Conservation (phyloP, 2,113 vertebrate species). For the Miniopterus natalensis region DNA sequence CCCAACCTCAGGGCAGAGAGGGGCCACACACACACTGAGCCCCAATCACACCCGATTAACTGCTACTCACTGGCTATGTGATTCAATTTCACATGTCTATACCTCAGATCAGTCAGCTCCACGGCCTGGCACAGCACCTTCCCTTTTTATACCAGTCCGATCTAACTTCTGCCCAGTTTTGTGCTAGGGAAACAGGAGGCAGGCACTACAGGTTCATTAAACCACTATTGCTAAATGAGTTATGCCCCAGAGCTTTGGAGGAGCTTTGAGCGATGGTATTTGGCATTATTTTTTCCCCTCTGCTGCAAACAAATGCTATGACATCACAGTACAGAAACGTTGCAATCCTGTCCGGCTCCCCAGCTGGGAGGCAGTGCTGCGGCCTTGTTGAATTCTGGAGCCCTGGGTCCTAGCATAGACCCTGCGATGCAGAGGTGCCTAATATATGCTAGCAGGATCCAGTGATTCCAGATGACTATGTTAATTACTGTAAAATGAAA, state of each 20-base stretch:
- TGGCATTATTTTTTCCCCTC: background rate
- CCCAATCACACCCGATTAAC: background rate
- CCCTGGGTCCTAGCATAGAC: background rate
- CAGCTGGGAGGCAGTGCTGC: background rate
- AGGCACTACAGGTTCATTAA: rapidly evolving
- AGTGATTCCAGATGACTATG: background rate
- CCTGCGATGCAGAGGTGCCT: background rate
- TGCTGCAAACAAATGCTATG: background rate
- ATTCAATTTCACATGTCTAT: background rate
- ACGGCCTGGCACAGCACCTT: background rate
- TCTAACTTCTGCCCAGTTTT: background rate
- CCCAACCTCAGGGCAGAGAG: background rate
- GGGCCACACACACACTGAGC: background rate
- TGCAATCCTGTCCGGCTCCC: background rate
- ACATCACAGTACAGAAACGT: rapidly evolving
- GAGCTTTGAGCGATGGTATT: rapidly evolving
- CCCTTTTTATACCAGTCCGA: too few relatives aligned
- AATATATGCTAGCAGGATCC: background rate
- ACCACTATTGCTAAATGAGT: rapidly evolving
- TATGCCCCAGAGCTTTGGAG: rapidly evolving
- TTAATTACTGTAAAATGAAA: background rate
- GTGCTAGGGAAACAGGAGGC: background rate
- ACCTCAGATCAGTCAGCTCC: background rate
- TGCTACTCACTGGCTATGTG: background rate
- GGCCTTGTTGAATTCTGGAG: background rate